These are phyloP conservation scores for Drepanosiphum platanoidis DNA, from an alignment of 2,888 invertebrate species.

Conservation along the genomic window DNA sequence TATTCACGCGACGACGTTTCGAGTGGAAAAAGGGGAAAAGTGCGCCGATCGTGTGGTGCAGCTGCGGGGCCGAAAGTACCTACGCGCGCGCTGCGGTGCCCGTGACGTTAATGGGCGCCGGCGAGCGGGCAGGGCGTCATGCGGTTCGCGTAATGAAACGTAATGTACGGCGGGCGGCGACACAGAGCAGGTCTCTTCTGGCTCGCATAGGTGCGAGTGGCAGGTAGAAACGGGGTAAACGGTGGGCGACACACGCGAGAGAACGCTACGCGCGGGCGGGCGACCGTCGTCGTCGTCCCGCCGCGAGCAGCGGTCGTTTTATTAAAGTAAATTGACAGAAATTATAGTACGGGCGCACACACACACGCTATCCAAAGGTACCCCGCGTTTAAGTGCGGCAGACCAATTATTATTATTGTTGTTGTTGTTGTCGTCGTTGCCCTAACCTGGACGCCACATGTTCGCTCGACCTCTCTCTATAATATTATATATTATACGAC, in stretches of 20 bases:
- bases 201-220: constrained; percentile 20
- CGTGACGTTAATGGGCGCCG: constrained; percentile 33
- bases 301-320: constrained; percentile 47
- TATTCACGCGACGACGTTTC: not conserved
- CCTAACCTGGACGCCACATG: constrained; percentile 60
- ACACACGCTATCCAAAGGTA: not conserved
- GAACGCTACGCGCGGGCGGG: not conserved
- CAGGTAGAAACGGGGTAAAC: constrained; percentile 49
- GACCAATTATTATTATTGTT: constrained; percentile 53
- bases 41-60: too few relatives aligned
- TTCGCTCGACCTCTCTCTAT: not conserved
- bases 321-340: constrained; percentile 62
- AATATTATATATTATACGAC: too few relatives aligned
- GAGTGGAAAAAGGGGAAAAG: not conserved
- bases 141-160: constrained; percentile 49
- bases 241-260: not conserved
- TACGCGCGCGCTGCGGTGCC: not conserved
- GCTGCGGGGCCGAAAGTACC: not conserved
- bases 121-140: constrained; percentile 43
- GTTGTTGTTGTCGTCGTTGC: too few relatives aligned
- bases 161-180: constrained; percentile 1
- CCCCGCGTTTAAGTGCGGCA: not conserved
- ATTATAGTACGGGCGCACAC: too few relatives aligned
- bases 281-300: constrained; percentile 7
- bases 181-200: constrained; percentile 9